Evolutionary conservation across 2,797 vertebrate species (phyloP), one percentile per base, ranked within the genome.

Genomic region (Caiman crocodilus): DNA sequence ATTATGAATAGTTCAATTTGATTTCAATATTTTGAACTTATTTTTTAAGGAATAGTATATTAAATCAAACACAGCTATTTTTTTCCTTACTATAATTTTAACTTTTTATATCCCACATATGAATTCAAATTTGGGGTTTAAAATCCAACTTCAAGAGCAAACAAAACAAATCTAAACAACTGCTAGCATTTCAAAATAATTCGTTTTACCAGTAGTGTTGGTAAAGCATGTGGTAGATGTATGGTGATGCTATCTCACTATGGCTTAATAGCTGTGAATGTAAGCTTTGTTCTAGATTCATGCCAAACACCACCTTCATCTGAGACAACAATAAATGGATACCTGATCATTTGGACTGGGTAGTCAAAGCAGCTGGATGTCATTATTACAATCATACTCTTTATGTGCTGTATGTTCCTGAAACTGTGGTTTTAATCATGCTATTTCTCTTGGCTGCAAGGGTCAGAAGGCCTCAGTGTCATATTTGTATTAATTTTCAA

Each of bases 1-100:
- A 12, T 58, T 25, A 67, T 77, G 8, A 82, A 79, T 58, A 76
- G 5, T 64, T 3, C 23, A 5, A 58, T 64, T 89, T 69, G 6
- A 42, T 82, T 94, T 84, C 3, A 71, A 7, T 2, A 84, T 1
- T 3, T 76, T 84, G 58, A 94, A 55, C 2, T 14, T 57, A 84
- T 1, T 0, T 87, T 58, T 42, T 84, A 1, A 55, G 58, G 17
- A 84, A 69, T 0, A 0, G 9, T 79, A 61, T 71, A 35, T 15
- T 3, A 3, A 1, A 77, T 28, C 81, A 42, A 50, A 15, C 1
- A n/a, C 9, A 30, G 2, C 1, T 85, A 13, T 81, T 88, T 10
- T 10, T 87, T 90, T 76, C 15, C 21, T 71, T 87, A 10, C 10
- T 26, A 4, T 76, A 14, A 5, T 77, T 90, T 90, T 83, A 5